phyloP scores from a whole-genome alignment of 1,140 invertebrate genomes.

The Rhyacophila brunnea region DNA sequence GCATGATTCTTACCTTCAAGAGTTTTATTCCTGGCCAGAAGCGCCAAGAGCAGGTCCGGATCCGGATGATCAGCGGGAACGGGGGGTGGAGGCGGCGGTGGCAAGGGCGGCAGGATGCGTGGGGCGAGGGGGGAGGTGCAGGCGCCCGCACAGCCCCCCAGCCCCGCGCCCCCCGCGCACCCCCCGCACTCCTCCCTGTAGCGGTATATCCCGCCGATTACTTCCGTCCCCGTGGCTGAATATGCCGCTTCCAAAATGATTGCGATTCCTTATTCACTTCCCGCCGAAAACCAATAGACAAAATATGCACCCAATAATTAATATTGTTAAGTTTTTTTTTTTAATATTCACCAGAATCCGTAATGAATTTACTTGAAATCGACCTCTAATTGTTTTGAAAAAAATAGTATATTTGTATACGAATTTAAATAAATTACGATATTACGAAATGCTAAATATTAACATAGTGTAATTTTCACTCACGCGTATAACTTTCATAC shows the following conservation, averaged over 20 bases:
- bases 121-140: slow-evolving; percentile 8
- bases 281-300: no score
- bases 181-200: slow-evolving; percentile 40
- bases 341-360: no score
- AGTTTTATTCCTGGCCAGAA: slow-evolving; percentile 82
- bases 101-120: slow-evolving; percentile 47
- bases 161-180: slow-evolving; percentile 40
- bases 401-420: no score
- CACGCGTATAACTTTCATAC: no score
- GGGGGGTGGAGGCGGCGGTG: slow-evolving; percentile 52
- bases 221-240: slow-evolving; percentile 14
- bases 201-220: slow-evolving; percentile 39
- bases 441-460: no score
- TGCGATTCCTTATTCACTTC: no score
- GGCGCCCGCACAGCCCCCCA: slow-evolving; percentile 31
- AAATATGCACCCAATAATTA: no score
- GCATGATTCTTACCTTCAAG: slow-evolving; percentile 71
- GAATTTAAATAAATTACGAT: no score
- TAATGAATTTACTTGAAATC: no score
- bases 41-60: slow-evolving; percentile 78
- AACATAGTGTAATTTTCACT: no score
- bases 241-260: slow-evolving; percentile 15
- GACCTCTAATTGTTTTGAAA: no score
- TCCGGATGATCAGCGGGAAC: slow-evolving; percentile 54
- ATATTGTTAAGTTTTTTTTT: no score